Base-by-base conservation (phyloP, 2,888 invertebrate species). In the Drosophila meridiana region DNA sequence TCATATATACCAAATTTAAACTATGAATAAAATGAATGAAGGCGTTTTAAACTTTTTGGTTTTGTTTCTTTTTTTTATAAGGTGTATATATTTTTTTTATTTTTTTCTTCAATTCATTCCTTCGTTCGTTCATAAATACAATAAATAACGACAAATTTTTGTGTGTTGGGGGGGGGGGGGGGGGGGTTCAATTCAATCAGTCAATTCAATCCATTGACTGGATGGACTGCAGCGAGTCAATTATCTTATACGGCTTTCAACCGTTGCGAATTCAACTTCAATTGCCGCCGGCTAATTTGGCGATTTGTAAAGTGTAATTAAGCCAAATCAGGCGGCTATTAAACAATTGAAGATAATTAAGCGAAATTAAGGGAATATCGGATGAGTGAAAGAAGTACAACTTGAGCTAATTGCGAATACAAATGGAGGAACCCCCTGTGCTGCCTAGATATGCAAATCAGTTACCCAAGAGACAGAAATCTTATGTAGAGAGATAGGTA, bases 321-420 rank as follows among this genome's bases (percentile, higher is more conserved):
- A 86, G 83, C 57, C 68, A 80, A 83, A 81, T 89, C 89, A 83
- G 78, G 53, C 69, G 72, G 66, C 82, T 68, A 78, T 83, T 87
- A 89, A 87, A 83, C 83, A 83, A 83, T 83, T 83, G 89, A 87
- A 71, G 60, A 64, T 89, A 89, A 83, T 89, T 87, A 83, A 58
- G 76, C 74, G 65, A 83, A 83, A 89, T 66, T 59, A 57, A 65
- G 58, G 43, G 62, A 52, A 55, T 53, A 40, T n/a, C 30, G 20
- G 40, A n/a, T 42, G 28, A 20, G 36, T 43, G 30, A 59, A 40
- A 50, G 60, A 60, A 60, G 48, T 60, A n/a, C 59, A 48, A 48
- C 59, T 48, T 30, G 8, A 20, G 59, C 59, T 60, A 60, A 60
- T 60, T 60, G 59, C 59, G 30, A 32, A 30, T 40, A 40, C 59